Conservation (phyloP, 2,113 vertebrate species). For the Crocuta crocuta region DNA sequence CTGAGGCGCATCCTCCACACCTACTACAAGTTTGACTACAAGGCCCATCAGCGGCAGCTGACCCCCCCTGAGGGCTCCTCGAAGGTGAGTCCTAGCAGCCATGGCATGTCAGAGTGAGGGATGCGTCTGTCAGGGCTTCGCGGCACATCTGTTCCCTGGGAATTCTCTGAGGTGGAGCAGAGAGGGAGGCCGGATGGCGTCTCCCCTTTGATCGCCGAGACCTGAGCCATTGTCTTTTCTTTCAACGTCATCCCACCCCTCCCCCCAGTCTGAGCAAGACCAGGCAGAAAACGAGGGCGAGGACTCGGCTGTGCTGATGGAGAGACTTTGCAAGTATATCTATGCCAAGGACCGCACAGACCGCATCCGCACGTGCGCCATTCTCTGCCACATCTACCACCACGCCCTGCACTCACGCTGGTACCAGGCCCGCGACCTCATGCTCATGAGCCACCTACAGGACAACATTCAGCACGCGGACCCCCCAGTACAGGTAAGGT, state of each 20-base stretch:
- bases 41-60: constrained; percentile 92
- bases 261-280: constrained; percentile 91
- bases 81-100: constrained; percentile 86
- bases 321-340: constrained; percentile 95
- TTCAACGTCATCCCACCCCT: too few relatives aligned
- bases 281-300: constrained; percentile 93
- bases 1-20: constrained; percentile 94
- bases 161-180: neutral
- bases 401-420: constrained; percentile 95
- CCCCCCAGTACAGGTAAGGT: constrained; percentile 93
- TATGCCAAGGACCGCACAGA: constrained; percentile 95
- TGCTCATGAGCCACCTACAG: constrained; percentile 97
- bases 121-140: neutral
- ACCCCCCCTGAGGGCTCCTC: constrained; percentile 90
- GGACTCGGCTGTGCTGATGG: constrained; percentile 93
- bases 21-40: constrained; percentile 97
- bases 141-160: neutral
- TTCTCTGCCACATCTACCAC: constrained; percentile 97
- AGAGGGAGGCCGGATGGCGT: neutral
- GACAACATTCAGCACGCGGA: constrained; percentile 97
- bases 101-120: neutral
- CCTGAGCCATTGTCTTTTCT: neutral
- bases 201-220: neutral
- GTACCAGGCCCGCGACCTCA: constrained; percentile 95
- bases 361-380: constrained; percentile 94